Evolutionary conservation across 1,140 invertebrate species (phyloP), one percentile per base, ranked within the genome.

Genomic region (Bombus pascuorum): DNA sequence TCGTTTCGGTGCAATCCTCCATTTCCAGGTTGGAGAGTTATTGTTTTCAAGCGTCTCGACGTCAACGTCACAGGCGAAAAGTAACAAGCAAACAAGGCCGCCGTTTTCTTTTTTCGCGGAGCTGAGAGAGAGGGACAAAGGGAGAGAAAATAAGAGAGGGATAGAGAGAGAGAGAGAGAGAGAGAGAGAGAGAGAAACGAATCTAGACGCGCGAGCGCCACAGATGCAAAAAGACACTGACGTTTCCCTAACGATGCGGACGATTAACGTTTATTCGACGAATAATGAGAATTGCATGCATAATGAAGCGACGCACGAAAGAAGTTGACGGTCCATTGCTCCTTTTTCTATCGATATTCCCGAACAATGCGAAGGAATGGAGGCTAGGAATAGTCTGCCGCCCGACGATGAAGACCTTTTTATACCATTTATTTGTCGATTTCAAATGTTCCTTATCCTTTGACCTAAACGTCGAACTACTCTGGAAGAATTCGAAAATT

Each of bases 231-330:
- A 72, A 81, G 34, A 28, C 9, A 25, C 28, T 10, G 47, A 25
- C 53, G 70, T 18, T 34, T 12, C 59, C 25, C 42, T 66, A 76
- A 83, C 53, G 81, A 83, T 62, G 57, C 59, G 57, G 57, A 66
- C 72, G 71, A 82, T 83, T 83, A 83, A 76, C 72, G 81, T 76
- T 66, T 53, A 68, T 68, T 76, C 72, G 34, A 12, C 39, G 59
- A 62, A 76, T 83, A 83, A 83, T 76, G 81, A 83, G 81, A 68
- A 66, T 76, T 32, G 81, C 71, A 53, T 53, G 72, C 62, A 83
- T 76, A 83, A 83, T 47, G 59, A 83, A 68, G 81, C 42, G 59
- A 82, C 32, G 71, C 39, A 44, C 22, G 42, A 82, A 82, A 82
- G 37, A 65, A 82, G 12, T n/a, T 10, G n/a, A n/a, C 65, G 13